Conservation (phyloP, 2,797 vertebrate genomes). For the Diceros bicornis region DNA sequence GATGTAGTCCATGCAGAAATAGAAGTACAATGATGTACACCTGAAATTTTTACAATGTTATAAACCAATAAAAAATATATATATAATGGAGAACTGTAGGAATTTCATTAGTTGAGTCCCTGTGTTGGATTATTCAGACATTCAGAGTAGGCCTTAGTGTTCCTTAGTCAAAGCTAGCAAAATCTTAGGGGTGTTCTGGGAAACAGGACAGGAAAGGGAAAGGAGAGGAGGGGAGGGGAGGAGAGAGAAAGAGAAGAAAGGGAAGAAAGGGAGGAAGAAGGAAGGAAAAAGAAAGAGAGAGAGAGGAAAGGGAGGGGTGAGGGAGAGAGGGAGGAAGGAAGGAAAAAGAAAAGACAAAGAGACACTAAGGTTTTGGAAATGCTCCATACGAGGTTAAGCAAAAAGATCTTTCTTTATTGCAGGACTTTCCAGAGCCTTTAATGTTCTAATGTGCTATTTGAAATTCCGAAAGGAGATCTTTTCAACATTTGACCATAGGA, state of each 20-base stretch:
- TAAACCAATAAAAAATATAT: no score
- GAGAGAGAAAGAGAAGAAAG: neutral
- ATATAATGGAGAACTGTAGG: neutral
- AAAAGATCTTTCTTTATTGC: neutral
- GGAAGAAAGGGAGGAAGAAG: neutral
- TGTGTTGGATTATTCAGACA: neutral
- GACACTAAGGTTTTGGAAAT: neutral
- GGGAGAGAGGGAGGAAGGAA: neutral
- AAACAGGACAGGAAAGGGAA: neutral
- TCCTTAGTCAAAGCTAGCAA: neutral
- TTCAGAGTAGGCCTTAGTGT: neutral
- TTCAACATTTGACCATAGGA: neutral
- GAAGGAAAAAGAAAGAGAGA: neutral
- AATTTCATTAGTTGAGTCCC: neutral
- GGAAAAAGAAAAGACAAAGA: neutral
- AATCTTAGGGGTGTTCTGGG: neutral
- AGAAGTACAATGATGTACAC: no score
- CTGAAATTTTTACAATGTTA: no score
- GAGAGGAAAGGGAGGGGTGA: neutral
- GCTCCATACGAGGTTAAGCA: neutral
- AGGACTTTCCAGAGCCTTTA: slow-evolving; percentile 25
- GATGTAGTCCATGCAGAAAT: no score
- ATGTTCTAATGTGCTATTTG: neutral
- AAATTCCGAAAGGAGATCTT: neutral
- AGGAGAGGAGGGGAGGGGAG: no score